Evolutionary conservation across 1,140 invertebrate genomes (phyloP).

Genomic region (Centruroides sculpturatus): DNA sequence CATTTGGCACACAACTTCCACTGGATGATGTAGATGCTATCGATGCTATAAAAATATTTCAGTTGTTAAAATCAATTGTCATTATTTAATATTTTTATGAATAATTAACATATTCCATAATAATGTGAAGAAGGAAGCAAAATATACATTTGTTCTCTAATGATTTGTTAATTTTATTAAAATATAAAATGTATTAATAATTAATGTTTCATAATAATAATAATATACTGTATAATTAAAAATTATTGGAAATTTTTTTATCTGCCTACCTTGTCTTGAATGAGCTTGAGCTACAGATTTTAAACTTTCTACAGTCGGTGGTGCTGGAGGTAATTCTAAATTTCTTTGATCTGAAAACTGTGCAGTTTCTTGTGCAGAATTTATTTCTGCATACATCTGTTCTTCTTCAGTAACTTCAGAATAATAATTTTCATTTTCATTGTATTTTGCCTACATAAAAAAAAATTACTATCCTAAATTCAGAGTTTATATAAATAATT

Average conservation of each 20-base stretch:
- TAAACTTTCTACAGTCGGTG: slow-evolving; percentile 42
- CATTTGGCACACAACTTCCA: slow-evolving; percentile 4
- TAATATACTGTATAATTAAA: too few species aligned
- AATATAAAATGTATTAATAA: too few species aligned
- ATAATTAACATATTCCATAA: too few species aligned
- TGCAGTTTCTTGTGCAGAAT: slow-evolving; percentile 55
- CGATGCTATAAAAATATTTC: not conserved
- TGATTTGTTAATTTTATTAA: too few species aligned
- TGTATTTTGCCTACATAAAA: not conserved
- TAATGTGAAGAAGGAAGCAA: too few species aligned
- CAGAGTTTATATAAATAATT: too few species aligned
- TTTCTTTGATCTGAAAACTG: slow-evolving; percentile 49
- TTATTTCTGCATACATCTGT: slow-evolving; percentile 66
- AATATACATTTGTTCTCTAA: too few species aligned
- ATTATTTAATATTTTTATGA: too few species aligned
- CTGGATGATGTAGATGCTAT: slow-evolving; percentile 11
- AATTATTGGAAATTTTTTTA: not conserved
- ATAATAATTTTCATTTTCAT: slow-evolving; percentile 20
- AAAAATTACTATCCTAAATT: too few species aligned
- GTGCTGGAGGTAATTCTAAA: slow-evolving; percentile 28
- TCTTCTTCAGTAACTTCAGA: slow-evolving; percentile 41
- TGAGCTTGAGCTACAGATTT: slow-evolving; percentile 45
- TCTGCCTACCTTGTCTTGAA: slow-evolving; percentile 46
- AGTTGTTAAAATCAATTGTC: too few species aligned
- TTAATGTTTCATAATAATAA: too few species aligned